phyloP scores from a whole-genome alignment of 2,797 vertebrate genomes.

The Rhinella marina region DNA sequence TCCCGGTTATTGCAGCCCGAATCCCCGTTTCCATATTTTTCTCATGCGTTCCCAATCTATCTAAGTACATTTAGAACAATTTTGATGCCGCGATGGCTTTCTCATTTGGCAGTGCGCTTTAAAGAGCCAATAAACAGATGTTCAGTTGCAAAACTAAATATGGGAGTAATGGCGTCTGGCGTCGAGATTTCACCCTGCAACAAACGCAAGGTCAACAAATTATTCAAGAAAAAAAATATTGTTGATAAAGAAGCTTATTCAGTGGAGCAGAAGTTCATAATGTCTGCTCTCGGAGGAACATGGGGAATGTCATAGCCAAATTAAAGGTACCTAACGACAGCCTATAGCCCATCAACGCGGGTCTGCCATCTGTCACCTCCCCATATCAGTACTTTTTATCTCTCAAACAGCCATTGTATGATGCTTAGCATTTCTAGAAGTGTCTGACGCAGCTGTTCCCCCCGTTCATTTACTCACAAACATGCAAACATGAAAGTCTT shows the following conservation, averaged over 20 bases:
- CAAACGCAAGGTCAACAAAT: slow-evolving; percentile 49
- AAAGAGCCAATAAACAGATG: slow-evolving; percentile 54
- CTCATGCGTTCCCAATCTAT: slow-evolving; percentile 33
- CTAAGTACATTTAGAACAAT: slow-evolving; percentile 44
- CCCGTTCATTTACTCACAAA: slow-evolving; percentile 56
- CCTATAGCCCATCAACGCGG: slow-evolving; percentile 44
- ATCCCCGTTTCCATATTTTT: slow-evolving; percentile 47
- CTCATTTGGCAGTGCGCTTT: slow-evolving; percentile 35
- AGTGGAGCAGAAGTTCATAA: slow-evolving; percentile 51
- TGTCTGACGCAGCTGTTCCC: slow-evolving; percentile 63
- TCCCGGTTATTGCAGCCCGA: slow-evolving; percentile 25
- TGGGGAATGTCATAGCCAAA: slow-evolving; percentile 51
- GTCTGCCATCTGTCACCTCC: slow-evolving; percentile 55
- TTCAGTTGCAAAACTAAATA: slow-evolving; percentile 39
- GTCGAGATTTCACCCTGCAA: slow-evolving; percentile 23
- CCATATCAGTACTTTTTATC: slow-evolving; percentile 55
- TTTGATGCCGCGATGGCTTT: slow-evolving; percentile 34
- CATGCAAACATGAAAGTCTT: slow-evolving; percentile 63
- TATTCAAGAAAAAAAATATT: slow-evolving; percentile 46
- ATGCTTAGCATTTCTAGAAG: slow-evolving; percentile 57
- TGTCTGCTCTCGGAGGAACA: slow-evolving; percentile 32
- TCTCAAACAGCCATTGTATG: slow-evolving; percentile 46
- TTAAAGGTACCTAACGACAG: slow-evolving; percentile 67
- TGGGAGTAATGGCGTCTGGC: slow-evolving; percentile 1
- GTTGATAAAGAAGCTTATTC: slow-evolving; percentile 47